Evolutionary conservation across 2,797 vertebrate genomes (phyloP).

Genomic region (Forpus xanthops): DNA sequence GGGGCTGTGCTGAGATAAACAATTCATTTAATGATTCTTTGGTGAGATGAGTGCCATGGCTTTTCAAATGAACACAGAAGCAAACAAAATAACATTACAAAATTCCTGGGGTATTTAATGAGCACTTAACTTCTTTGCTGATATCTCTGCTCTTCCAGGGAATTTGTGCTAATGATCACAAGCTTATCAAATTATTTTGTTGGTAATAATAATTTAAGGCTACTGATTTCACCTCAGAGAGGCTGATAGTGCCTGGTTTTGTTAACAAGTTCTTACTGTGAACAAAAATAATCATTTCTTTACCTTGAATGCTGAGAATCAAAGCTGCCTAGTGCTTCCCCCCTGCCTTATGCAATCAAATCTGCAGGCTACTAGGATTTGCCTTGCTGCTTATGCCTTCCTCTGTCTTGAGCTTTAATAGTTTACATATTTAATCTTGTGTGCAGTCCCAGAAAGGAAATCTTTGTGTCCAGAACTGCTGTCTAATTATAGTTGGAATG

Average conservation of each 20-base stretch:
- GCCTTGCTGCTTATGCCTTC: neutral
- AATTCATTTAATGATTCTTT: neutral
- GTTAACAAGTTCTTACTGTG: neutral
- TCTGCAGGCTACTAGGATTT: neutral
- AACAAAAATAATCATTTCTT: neutral
- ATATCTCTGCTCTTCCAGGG: neutral
- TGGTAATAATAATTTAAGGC: neutral
- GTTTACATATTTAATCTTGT: neutral
- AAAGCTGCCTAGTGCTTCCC: neutral
- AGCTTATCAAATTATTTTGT: neutral
- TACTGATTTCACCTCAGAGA: neutral
- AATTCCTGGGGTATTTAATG: neutral
- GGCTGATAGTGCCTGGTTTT: neutral
- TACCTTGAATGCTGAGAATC: neutral
- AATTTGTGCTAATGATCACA: neutral
- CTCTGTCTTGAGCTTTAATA: neutral
- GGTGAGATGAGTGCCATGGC: neutral
- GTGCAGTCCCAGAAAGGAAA: neutral
- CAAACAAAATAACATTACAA: neutral
- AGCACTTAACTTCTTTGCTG: neutral
- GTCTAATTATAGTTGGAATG: neutral
- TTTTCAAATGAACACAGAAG: conserved; percentile 4
- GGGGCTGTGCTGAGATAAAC: neutral
- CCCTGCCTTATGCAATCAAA: neutral
- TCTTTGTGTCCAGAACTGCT: neutral